Base-by-base conservation (phyloP, 2,888 invertebrate genomes). In the Coecobrya sp. region DNA sequence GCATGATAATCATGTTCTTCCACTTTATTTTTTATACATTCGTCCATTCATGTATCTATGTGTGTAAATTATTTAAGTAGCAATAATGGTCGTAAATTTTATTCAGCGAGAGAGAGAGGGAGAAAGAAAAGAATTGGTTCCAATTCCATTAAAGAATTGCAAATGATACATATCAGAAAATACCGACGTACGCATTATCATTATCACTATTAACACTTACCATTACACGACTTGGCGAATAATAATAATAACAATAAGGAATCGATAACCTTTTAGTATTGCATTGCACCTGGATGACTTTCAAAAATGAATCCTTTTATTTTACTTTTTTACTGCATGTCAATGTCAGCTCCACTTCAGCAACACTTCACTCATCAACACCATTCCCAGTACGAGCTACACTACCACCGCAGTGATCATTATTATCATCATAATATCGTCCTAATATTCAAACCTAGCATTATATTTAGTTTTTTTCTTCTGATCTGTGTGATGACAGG, bases 401-500 rank as follows among this genome's bases (percentile, higher is more conserved):
- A 85, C 45, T 76, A 79, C 55, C 55, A 59, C 62, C 25, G 36
- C 62, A 55, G 62, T 82, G 82, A 82, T 82, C 82, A 62, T 62
- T 59, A 82, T 82, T 62, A 82, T 82, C 10, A 62, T n/a, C n/a
- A n/a, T n/a, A n/a, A n/a, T 36, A 36, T 62, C 49, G 27, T 76
- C 7, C n/a, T 49, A 13, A 42, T 52, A 52, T 79, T 79, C 82
- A 82, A 82, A 49, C 36, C n/a, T 62, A 55, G 42, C 22, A 59
- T 82, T 82, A 62, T 30, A 59, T 13, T n/a, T n/a, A n/a, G n/a
- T n/a, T n/a, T 82, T 81, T 86, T 91, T 68, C 68, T 91, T 68
- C 65, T 91, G 81, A 79, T 89, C 76, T 86, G 82, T 73, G 70
- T 82, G 91, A 91, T 91, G 91, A 91, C 91, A 91, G 87, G 82